Evolutionary conservation across 2,888 invertebrate species (phyloP), one percentile per base, ranked within the genome.

Genomic region (Blomia tropicalis): DNA sequence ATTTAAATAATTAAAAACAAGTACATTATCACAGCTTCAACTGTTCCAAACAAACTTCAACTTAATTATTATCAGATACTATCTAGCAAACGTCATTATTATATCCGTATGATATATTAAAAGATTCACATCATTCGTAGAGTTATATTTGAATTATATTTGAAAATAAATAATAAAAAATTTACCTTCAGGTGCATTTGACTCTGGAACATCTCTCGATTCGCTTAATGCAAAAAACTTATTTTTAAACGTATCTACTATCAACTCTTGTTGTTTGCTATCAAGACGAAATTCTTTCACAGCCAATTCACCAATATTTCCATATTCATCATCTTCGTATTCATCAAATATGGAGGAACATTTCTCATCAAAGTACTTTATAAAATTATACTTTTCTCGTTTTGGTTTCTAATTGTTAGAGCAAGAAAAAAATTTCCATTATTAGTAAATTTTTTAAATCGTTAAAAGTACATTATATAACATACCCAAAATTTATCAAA

Each of bases 401-500:
- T 22, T n/a, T n/a, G n/a, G n/a, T n/a, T n/a, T n/a, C n/a, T n/a
- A n/a, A n/a, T n/a, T 14, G 51, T 25, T 47, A 11, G 51, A 47
- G 22, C n/a, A 7, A 11, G 27, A 22, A 47, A 47, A 14, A 47
- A 22, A 36, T 7, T n/a, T n/a, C n/a, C n/a, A n/a, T 7, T 11
- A 36, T 36, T 36, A 36, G 36, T 17, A 11, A 36, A 7, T 36
- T 36, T 36, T 11, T 36, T 17, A 36, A 36, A 36, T 7, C 36
- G 17, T 36, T n/a, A n/a, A n/a, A n/a, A n/a, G n/a, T n/a, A n/a
- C n/a, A n/a, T n/a, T n/a, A n/a, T n/a, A n/a, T n/a, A n/a, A n/a
- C 56, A 30, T 56, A 56, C 56, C 56, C 56, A 56, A 7, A 22
- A 56, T 25, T 56, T 56, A 14, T 56, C 56, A 31, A 56, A 27